Base-by-base conservation (phyloP, 1,140 invertebrate species). In the Lordiphosa mommai region DNA sequence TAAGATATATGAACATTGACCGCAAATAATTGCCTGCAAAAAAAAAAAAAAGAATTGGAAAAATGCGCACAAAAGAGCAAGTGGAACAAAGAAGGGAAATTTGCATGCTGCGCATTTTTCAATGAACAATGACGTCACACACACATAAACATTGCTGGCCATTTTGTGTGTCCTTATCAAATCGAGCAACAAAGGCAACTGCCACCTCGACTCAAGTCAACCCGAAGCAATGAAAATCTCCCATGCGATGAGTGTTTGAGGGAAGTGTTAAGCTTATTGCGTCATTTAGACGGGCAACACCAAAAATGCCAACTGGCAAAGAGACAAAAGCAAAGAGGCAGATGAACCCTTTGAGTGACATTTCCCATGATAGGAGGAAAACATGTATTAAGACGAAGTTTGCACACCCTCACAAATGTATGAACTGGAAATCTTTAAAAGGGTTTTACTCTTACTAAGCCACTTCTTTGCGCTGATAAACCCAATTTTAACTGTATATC, bases 181-280 rank as follows among this genome's bases (percentile, higher is more conserved):
- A 80, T 67, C 58, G 44, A 55, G 53, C 52, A 50, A 50, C 40
- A 68, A 55, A 63, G 41, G 29, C n/a, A 44, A 30, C 34, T 46
- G 37, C 10, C 41, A 63, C 61, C 41, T 61, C 37, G 33, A 47
- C 56, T 79, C 69, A 79, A 80, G 66, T 82, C 58, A 66, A 84
- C 72, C 67, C 58, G 64, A 77, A 84, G 77, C 77, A 84, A 84
- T 82, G 77, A 82, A 79, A 82, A 68, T 68, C 20, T 23, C 5
- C 72, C 44, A 56, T 33, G 57, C 16, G 51, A 51, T 53, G 53
- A 51, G 47, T 8, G 50, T 17, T 55, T 38, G 61, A 27, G 46
- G 20, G 27, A 77, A 82, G 72, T 82, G 77, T 65, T 82, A 82
- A 82, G 77, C 77, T 82, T 82, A 82, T 82, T 84, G 77, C 77